Conservation (phyloP, 1,140 invertebrate genomes). For the Dryas iulia region DNA sequence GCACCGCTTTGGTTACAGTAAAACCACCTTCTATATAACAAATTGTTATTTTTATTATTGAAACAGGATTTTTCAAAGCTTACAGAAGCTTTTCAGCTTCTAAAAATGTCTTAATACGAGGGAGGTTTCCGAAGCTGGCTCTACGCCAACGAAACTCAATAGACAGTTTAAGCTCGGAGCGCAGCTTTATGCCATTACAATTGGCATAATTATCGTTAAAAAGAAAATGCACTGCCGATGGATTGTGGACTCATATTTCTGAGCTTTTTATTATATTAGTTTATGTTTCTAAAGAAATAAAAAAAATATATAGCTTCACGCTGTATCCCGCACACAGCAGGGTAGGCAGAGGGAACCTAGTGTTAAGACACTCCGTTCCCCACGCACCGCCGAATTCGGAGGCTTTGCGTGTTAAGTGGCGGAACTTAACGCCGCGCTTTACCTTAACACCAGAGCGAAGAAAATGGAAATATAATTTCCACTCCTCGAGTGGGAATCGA, state of each 20-base stretch:
- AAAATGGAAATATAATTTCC: too few species aligned
- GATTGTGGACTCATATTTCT: neutral
- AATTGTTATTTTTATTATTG: neutral
- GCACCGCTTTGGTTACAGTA: too few species aligned
- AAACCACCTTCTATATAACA: too few species aligned
- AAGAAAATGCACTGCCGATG: neutral
- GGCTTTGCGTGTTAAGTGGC: too few species aligned
- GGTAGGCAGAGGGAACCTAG: too few species aligned
- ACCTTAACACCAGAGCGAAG: too few species aligned
- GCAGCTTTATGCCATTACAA: slow-evolving; percentile 3
- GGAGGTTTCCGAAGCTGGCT: neutral
- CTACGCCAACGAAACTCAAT: neutral
- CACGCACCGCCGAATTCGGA: too few species aligned
- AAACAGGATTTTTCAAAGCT: slow-evolving; percentile 2
- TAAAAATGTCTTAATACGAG: neutral
- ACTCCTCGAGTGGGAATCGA: too few species aligned
- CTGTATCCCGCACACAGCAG: too few species aligned
- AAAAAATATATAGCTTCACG: too few species aligned
- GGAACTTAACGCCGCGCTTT: too few species aligned
- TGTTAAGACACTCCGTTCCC: too few species aligned
- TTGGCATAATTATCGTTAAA: slow-evolving; percentile 4
- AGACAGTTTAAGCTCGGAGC: neutral
- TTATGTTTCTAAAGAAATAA: neutral
- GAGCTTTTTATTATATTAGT: neutral
- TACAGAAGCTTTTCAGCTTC: slow-evolving; percentile 1